Conservation (phyloP, 2,113 vertebrate species). For the Mugil cephalus region DNA sequence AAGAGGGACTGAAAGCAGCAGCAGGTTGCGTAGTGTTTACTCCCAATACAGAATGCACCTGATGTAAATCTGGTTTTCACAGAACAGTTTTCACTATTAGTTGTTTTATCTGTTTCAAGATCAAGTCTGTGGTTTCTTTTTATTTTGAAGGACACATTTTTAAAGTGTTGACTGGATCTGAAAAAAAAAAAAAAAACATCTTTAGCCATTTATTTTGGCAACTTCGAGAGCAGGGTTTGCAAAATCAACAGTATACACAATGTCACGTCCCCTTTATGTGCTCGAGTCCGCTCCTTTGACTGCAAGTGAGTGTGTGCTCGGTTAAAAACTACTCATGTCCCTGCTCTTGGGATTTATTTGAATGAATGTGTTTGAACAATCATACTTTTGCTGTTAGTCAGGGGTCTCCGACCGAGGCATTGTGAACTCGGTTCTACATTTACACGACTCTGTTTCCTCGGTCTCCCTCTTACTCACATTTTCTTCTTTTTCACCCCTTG, state of each 20-base stretch:
- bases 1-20: conserved; percentile 42
- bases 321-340: conserved; percentile 20
- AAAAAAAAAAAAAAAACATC: neutral
- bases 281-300: conserved; percentile 9
- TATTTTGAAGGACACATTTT: neutral
- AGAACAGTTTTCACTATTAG: too few relatives aligned
- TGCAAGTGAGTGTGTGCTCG: conserved; percentile 29
- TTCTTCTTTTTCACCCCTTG: conserved; percentile 36
- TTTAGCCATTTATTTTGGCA: neutral
- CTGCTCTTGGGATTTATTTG: conserved; percentile 44
- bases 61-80: conserved; percentile 1
- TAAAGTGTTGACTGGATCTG: neutral
- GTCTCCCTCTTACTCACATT: conserved; percentile 21
- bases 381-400: conserved; percentile 48
- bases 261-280: neutral
- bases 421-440: conserved; percentile 51
- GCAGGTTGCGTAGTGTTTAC: conserved; percentile 34
- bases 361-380: conserved; percentile 27
- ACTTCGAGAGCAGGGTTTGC: neutral
- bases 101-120: neutral
- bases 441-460: conserved; percentile 33
- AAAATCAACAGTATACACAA: conserved; percentile 8
- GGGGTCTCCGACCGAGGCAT: conserved; percentile 36
- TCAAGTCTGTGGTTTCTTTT: neutral
- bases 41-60: conserved; percentile 31